phyloP scores from a whole-genome alignment of 2,113 vertebrate genomes.

The Xenotilapia caudafasciata region DNA sequence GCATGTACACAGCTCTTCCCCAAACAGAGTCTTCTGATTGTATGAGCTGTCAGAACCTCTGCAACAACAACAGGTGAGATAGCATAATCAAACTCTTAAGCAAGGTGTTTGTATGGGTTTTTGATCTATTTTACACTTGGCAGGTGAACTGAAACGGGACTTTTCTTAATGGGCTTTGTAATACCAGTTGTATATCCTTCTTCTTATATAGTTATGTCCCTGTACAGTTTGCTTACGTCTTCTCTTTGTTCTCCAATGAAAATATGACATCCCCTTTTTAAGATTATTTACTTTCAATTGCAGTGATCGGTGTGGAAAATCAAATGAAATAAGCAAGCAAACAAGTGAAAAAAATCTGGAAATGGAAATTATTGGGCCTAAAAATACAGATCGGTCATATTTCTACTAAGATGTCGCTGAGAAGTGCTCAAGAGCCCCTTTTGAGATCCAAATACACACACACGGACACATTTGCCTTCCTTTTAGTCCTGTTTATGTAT shows the following conservation, averaged over 20 bases:
- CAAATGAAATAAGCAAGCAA: background rate
- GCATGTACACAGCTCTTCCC: slow-evolving; percentile 77
- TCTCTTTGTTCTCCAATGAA: background rate
- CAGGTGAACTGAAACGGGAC: background rate
- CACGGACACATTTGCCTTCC: background rate
- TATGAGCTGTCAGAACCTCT: slow-evolving; percentile 87
- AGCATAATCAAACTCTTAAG: background rate
- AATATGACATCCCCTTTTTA: background rate
- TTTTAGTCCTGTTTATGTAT: slow-evolving; percentile 67
- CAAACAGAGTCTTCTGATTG: slow-evolving; percentile 82
- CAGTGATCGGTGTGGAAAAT: background rate
- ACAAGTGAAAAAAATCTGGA: background rate
- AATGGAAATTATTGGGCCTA: background rate
- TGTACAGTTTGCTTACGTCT: background rate
- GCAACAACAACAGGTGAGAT: slow-evolving; percentile 93
- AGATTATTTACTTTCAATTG: background rate
- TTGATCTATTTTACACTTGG: background rate
- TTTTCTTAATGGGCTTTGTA: background rate
- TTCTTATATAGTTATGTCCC: background rate
- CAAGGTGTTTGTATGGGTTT: background rate
- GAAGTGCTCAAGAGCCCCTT: background rate
- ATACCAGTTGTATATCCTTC: background rate
- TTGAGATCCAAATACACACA: background rate
- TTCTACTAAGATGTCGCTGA: background rate
- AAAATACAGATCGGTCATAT: background rate